Evolutionary conservation across 2,888 invertebrate genomes (phyloP).

Genomic region (Pteria penguin): DNA sequence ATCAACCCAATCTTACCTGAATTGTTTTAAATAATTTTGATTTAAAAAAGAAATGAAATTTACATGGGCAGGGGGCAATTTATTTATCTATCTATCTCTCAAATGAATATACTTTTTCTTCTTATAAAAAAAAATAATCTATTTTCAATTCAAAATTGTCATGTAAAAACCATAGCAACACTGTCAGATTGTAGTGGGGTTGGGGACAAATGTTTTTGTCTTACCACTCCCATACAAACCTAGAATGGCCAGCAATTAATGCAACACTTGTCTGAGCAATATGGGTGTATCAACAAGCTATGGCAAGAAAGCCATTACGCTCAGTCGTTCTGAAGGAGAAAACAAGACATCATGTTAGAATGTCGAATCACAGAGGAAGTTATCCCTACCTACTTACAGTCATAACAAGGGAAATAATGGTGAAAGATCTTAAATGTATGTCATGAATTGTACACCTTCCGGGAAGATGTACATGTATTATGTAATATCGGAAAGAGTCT

Average conservation of each 20-base stretch:
- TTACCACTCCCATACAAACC: conserved; percentile 72
- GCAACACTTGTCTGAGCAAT: conserved; percentile 33
- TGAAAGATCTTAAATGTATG: too few species aligned
- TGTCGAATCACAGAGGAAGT: too few species aligned
- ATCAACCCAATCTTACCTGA: conserved; percentile 33
- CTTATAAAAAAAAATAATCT: background rate
- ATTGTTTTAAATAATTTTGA: conserved; percentile 12
- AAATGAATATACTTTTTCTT: background rate
- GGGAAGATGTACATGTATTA: too few species aligned
- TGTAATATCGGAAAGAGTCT: too few species aligned
- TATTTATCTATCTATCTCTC: background rate
- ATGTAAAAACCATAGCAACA: background rate
- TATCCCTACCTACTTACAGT: too few species aligned
- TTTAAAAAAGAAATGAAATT: too few species aligned
- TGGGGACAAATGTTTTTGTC: conserved; percentile 50
- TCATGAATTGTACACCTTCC: too few species aligned
- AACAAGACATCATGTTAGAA: conserved; percentile 44
- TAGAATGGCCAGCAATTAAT: conserved; percentile 48
- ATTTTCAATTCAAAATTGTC: background rate
- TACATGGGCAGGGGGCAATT: too few species aligned
- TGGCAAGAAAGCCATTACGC: conserved; percentile 39
- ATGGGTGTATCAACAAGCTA: conserved; percentile 33
- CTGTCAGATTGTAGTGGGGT: conserved; percentile 31
- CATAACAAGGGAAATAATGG: too few species aligned
- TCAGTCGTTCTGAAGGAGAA: conserved; percentile 56